A percentile compares a stretch with the other conserved stretches of the same genome.
These are phyloP conservation scores for Apocrypta bakeri DNA, from an alignment of 1,140 invertebrate species.

Conservation along the genomic window DNA sequence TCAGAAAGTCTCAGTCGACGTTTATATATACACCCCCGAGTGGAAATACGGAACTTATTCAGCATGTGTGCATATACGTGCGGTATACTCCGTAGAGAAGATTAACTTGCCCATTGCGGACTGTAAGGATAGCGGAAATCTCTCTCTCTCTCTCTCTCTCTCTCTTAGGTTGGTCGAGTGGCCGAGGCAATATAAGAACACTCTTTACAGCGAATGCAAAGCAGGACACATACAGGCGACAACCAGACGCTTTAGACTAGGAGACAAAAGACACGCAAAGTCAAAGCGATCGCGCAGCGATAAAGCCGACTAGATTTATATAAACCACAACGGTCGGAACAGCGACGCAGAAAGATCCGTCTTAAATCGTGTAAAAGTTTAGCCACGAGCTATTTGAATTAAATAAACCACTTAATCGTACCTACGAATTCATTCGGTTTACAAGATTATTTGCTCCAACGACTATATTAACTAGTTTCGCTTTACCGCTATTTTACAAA, in stretches of 20 bases:
- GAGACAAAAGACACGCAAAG: slow-evolving; percentile 49
- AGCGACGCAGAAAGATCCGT: background rate
- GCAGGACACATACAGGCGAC: slow-evolving; percentile 31
- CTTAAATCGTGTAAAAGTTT: slow-evolving; percentile 19
- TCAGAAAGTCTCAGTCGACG: slow-evolving; percentile 26
- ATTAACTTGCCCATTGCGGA: slow-evolving; percentile 39
- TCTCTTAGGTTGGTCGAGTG: background rate
- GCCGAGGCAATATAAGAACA: slow-evolving; percentile 34
- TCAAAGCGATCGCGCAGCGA: slow-evolving; percentile 39
- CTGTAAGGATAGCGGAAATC: slow-evolving; percentile 48
- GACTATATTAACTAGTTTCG: background rate
- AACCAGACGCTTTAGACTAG: slow-evolving; percentile 33
- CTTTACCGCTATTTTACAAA: too few species aligned
- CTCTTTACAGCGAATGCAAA: slow-evolving; percentile 42
- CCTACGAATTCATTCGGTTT: background rate
- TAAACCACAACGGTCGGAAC: slow-evolving; percentile 14
- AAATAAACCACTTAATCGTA: slow-evolving; percentile 20
- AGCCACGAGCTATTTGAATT: background rate
- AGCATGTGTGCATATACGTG: background rate
- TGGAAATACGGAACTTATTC: slow-evolving; percentile 21
- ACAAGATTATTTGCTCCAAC: background rate
- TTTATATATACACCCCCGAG: slow-evolving; percentile 20
- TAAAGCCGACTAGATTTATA: slow-evolving; percentile 49
- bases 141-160: slow-evolving; percentile 29
- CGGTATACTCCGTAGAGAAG: slow-evolving; percentile 13